Evolutionary conservation across 2,113 vertebrate genomes (phyloP).

Genomic region (Hippotragus niger): DNA sequence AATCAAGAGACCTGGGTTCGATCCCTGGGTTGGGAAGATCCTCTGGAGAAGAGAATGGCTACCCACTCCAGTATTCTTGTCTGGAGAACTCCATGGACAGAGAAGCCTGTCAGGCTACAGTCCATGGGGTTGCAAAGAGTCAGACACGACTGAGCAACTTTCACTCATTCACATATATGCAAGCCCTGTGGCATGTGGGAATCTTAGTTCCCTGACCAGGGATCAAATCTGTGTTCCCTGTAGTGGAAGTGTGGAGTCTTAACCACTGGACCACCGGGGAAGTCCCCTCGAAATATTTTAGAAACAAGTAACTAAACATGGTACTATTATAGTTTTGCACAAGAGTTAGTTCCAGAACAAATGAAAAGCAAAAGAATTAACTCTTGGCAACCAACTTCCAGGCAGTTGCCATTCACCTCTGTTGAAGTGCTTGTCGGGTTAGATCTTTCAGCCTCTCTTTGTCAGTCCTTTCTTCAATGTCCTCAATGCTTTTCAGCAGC

Average conservation of each 20-base stretch:
- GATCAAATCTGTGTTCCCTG: not conserved
- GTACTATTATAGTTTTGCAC: not conserved
- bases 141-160: not conserved
- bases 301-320: not conserved
- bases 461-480: conserved; percentile 87
- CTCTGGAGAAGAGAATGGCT: not conserved
- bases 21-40: not conserved
- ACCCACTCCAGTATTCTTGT: not conserved
- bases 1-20: not conserved
- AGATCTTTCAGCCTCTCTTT: conserved; percentile 85
- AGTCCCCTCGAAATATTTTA: not conserved
- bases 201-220: not conserved
- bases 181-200: not conserved
- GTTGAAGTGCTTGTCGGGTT: conserved; percentile 89
- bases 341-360: not conserved
- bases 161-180: not conserved
- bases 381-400: fast-evolving
- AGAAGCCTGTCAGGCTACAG: not conserved
- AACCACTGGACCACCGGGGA: not conserved
- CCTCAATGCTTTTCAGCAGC: conserved; percentile 88
- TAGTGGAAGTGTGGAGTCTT: not conserved
- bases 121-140: not conserved
- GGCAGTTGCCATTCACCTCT: conserved; percentile 82
- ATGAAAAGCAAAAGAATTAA: not conserved
- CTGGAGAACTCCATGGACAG: not conserved